phyloP scores from a whole-genome alignment of 2,888 invertebrate genomes.

The Ophonus ardosiacus region DNA sequence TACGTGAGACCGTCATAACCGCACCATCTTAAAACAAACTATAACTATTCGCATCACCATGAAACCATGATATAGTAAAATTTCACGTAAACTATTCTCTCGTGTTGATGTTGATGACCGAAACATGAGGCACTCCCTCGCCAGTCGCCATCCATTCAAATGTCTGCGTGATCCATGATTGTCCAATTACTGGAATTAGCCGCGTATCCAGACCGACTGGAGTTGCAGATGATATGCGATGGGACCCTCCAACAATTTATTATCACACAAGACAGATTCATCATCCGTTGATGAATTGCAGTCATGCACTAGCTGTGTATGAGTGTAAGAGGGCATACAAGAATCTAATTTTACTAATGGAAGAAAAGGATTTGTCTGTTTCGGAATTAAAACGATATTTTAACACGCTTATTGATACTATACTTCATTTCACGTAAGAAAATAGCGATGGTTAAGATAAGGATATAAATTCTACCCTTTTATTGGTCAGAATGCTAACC shows the following conservation, averaged over 20 bases:
- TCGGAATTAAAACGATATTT: too few relatives aligned
- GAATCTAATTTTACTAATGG: background rate
- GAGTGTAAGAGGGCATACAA: too few relatives aligned
- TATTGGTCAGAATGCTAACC: too few relatives aligned
- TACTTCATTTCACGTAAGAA: too few relatives aligned
- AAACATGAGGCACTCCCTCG: background rate
- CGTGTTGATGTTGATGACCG: conserved; percentile 46
- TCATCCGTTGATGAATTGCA: background rate
- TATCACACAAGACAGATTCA: background rate
- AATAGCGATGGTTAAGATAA: too few relatives aligned
- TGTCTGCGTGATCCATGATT: conserved; percentile 54
- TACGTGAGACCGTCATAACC: too few relatives aligned
- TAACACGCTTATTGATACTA: too few relatives aligned
- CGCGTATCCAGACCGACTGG: background rate
- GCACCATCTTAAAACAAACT: too few relatives aligned
- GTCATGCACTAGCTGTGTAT: background rate
- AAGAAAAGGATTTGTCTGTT: too few relatives aligned
- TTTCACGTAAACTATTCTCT: background rate
- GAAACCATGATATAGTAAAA: too few relatives aligned
- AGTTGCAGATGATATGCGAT: background rate
- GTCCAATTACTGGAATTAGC: conserved; percentile 59
- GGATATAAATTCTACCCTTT: too few relatives aligned
- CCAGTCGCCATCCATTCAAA: conserved; percentile 45
- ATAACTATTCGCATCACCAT: too few relatives aligned
- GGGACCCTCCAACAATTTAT: background rate